Percentiles rank a stretch among this genome's conserved stretches.
phyloP scores from a whole-genome alignment of 92 coral and sea anemone species.

The Epizoanthus stellaris region DNA sequence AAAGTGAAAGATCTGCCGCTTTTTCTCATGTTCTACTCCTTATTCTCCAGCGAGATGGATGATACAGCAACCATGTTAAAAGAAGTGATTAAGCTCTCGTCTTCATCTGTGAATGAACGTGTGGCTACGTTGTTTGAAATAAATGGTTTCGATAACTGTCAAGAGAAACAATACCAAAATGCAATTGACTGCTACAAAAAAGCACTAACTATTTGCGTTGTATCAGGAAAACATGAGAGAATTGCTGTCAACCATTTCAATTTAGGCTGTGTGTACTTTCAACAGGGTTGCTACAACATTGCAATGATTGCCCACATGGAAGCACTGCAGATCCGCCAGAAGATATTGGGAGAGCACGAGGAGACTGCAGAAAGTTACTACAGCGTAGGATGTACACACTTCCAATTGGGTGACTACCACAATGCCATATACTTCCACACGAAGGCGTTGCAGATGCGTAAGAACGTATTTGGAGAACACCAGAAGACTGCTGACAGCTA shows the following conservation, averaged over 20 bases:
- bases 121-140: neutral
- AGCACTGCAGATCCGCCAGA: neutral
- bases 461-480: neutral
- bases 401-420: neutral
- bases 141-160: constrained; percentile 6
- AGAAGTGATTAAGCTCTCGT: neutral
- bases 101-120: constrained; percentile 6
- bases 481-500: neutral
- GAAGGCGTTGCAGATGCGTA: neutral
- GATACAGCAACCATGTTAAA: neutral
- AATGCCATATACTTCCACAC: neutral
- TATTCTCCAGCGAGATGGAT: neutral
- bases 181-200: neutral
- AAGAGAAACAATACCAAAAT: neutral
- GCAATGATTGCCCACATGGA: too few species aligned
- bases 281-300: too few species aligned
- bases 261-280: too few species aligned
- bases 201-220: neutral
- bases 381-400: neutral
- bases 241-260: too few species aligned
- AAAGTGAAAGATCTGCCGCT: neutral
- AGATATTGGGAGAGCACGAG: neutral
- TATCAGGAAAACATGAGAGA: too few species aligned
- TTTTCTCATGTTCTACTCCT: neutral
- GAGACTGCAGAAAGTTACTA: neutral